Evolutionary conservation across 2,888 invertebrate species (phyloP).

Genomic region (Chloromyia formosa): DNA sequence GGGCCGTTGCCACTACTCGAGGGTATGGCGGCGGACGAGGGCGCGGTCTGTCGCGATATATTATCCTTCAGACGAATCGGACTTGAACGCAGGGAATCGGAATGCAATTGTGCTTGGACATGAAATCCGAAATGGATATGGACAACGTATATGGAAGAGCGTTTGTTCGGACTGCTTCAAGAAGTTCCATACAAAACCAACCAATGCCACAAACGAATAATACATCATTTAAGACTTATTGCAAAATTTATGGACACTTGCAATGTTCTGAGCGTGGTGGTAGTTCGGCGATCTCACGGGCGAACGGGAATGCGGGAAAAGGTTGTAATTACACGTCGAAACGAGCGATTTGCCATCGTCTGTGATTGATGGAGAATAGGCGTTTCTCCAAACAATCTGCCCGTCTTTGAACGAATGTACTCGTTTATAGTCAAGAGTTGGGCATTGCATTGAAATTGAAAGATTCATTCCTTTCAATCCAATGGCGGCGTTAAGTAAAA

Average conservation of each 20-base stretch:
- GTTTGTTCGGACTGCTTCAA: not conserved
- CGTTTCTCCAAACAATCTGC: constrained; percentile 37
- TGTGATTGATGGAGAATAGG: constrained; percentile 46
- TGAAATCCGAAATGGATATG: not conserved
- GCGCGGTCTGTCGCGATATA: constrained; percentile 38
- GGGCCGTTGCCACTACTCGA: not conserved
- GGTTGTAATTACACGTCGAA: constrained; percentile 46
- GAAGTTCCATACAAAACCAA: not conserved
- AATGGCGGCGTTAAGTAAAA: no score
- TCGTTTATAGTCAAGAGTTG: not conserved
- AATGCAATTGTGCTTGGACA: constrained; percentile 31
- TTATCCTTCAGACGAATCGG: constrained; percentile 39
- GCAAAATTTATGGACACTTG: constrained; percentile 42
- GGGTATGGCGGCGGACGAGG: constrained; percentile 34
- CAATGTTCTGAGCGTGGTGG: constrained; percentile 23
- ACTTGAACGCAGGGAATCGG: constrained; percentile 28
- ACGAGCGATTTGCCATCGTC: constrained; percentile 38
- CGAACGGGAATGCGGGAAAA: constrained; percentile 38
- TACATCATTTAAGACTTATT: constrained; percentile 47
- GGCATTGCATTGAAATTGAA: no score
- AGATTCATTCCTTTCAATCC: no score
- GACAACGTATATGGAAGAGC: not conserved
- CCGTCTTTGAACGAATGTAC: not conserved
- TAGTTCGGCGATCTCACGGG: constrained; percentile 3
- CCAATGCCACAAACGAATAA: constrained; percentile 44